A percentile compares a stretch with the other conserved stretches of the same genome.
These are phyloP conservation scores for Aphyosemion australe DNA, from an alignment of 2,113 vertebrate species.

Conservation along the genomic window DNA sequence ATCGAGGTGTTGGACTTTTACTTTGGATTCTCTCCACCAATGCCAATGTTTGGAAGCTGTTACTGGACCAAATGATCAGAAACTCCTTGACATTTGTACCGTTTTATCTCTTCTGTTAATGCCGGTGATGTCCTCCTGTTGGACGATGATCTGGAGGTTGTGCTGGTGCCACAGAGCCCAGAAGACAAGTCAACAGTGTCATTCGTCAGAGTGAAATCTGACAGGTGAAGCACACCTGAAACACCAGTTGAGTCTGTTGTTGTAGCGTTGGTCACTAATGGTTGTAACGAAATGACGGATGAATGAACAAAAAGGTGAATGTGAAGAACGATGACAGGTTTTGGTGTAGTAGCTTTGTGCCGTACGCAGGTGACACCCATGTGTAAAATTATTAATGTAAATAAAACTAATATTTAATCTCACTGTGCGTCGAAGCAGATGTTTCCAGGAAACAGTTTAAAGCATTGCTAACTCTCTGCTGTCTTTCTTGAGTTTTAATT, in stretches of 20 bases:
- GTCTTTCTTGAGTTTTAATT: too few relatives aligned
- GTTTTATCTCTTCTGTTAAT: conserved; percentile 12
- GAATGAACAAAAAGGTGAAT: conserved; percentile 1
- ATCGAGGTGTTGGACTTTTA: background rate
- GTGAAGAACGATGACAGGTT: background rate
- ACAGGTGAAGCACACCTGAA: background rate
- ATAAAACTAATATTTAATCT: conserved; percentile 44
- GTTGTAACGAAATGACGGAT: background rate
- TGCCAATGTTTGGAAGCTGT: too few relatives aligned
- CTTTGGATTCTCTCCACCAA: background rate
- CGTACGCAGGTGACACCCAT: background rate
- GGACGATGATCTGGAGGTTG: conserved; percentile 5
- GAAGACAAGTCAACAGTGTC: background rate
- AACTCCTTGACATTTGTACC: conserved; percentile 23
- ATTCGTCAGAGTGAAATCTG: background rate
- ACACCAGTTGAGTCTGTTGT: conserved; percentile 11
- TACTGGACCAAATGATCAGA: background rate
- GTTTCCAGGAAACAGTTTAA: conserved; percentile 4
- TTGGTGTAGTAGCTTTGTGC: conserved; percentile 14
- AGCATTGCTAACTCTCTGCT: background rate
- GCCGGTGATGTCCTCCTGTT: conserved; percentile 12
- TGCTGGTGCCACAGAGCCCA: conserved; percentile 1
- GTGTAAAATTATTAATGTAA: conserved; percentile 2
- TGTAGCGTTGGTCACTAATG: background rate
- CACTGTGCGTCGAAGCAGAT: background rate